Evolutionary conservation across 2,888 invertebrate genomes (phyloP), one percentile per base, ranked within the genome.

Genomic region (Caenorhabditis sp.): DNA sequence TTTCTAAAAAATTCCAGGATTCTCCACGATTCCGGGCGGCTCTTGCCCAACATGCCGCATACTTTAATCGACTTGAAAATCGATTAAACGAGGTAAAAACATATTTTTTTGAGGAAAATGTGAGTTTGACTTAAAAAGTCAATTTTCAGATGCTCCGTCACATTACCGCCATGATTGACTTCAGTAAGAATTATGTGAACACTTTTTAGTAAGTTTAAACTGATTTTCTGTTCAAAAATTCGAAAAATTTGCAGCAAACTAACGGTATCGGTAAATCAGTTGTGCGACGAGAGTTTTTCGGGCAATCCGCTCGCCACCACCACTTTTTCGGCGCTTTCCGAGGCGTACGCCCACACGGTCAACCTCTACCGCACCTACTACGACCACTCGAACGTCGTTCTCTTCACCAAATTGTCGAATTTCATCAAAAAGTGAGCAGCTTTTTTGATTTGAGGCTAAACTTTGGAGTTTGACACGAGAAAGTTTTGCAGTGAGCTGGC

Each of bases 201-300:
- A 94, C 95, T 90, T 95, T 96, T 92, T 94, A 95, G 95, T 95
- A 91, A 91, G 86, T 80, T n/a, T n/a, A n/a, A n/a, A n/a, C n/a
- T n/a, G n/a, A n/a, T 41, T 24, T 46, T 27, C n/a, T 35, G 58
- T 32, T 24, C 7, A 32, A 13, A 26, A 32, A 15, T 2, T 24
- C 13, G 11, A 37, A 56, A 37, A 32, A 48, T 32, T 84, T 86
- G 92, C 89, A 91, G 91, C 80, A 90, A 90, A 66, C 89, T 91
- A 81, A 89, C 91, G 78, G 94, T 94, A 90, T 94, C 95, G 80
- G 91, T 96, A 78, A 94, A 95, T 93, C 96, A 96, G 85, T 91
- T 96, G 88, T 94, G 94, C 84, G 92, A 83, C 9, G 86, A 93
- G 52, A 94, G 94, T 90, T 96, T 96, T 89, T 92, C 93, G 32